phyloP scores from a whole-genome alignment of 2,888 invertebrate species.

The Scaptomyza caliginosa region DNA sequence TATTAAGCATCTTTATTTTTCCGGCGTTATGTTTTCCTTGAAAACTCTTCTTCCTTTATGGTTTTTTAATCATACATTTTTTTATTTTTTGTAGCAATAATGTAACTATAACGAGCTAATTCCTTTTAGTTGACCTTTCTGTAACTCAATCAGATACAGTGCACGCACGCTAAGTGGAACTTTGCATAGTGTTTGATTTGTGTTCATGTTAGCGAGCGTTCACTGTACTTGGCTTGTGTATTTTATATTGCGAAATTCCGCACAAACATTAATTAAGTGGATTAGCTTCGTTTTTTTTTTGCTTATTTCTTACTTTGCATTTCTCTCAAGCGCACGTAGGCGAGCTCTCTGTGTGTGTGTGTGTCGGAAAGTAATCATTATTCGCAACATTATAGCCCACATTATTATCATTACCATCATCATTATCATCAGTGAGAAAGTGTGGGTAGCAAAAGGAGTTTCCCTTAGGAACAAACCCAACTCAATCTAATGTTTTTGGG shows the following conservation, averaged over 20 bases:
- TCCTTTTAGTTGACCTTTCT: neutral
- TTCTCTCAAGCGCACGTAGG: conserved; percentile 11
- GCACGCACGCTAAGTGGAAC: neutral
- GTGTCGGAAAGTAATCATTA: conserved; percentile 11
- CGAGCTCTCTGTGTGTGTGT: neutral
- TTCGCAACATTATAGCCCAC: conserved; percentile 18
- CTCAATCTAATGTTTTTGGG: neutral
- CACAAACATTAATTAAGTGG: conserved; percentile 63
- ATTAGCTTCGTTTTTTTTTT: conserved; percentile 44
- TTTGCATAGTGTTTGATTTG: neutral
- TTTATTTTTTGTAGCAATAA: neutral
- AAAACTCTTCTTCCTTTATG: too few species aligned
- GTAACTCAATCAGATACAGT: neutral
- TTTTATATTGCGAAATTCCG: conserved; percentile 57
- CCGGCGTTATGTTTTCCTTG: too few species aligned
- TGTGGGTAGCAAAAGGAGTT: neutral
- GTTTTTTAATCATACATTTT: too few species aligned
- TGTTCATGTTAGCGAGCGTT: neutral
- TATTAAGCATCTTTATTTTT: neutral
- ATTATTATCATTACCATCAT: conserved; percentile 20
- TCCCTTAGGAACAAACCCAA: conserved; percentile 8
- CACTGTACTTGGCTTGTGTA: conserved; percentile 19
- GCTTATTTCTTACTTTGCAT: neutral
- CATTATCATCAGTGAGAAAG: conserved; percentile 11
- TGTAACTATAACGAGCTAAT: too few species aligned